phyloP scores from a whole-genome alignment of 2,888 invertebrate genomes.

The Apamea crenata region DNA sequence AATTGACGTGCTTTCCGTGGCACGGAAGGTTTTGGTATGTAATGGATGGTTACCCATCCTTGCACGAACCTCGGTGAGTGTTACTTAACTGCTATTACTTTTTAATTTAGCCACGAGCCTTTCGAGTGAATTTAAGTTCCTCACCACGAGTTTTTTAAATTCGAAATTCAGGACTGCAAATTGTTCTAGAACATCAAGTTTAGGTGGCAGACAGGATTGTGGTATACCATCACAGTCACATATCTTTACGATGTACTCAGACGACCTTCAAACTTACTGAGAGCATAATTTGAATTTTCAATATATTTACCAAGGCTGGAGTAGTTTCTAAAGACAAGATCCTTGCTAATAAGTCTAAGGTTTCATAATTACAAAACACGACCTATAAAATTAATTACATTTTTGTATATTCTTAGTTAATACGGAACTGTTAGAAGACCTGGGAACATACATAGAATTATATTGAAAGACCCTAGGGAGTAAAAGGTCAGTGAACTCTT shows the following conservation, averaged over 20 bases:
- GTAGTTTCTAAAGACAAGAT: background rate
- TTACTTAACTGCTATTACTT: background rate
- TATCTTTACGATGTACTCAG: background rate
- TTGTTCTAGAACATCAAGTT: background rate
- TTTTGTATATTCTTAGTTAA: background rate
- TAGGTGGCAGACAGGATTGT: background rate
- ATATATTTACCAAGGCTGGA: conserved; percentile 10
- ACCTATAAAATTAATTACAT: background rate
- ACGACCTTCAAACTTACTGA: conserved; percentile 12
- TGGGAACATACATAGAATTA: background rate
- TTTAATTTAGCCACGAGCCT: background rate
- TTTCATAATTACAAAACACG: background rate
- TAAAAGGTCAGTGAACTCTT: too few species aligned
- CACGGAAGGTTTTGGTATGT: background rate
- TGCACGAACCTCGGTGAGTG: background rate
- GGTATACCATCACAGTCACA: conserved; percentile 15
- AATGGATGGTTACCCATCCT: background rate
- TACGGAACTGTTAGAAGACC: background rate
- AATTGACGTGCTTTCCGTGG: background rate
- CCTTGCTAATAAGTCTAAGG: background rate
- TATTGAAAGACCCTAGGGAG: background rate
- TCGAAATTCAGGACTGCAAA: background rate
- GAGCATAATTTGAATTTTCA: conserved; percentile 23
- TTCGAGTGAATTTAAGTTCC: background rate
- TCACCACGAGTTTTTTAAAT: background rate